phyloP scores from a whole-genome alignment of 2,797 vertebrate genomes.

The Pangasius macronema region DNA sequence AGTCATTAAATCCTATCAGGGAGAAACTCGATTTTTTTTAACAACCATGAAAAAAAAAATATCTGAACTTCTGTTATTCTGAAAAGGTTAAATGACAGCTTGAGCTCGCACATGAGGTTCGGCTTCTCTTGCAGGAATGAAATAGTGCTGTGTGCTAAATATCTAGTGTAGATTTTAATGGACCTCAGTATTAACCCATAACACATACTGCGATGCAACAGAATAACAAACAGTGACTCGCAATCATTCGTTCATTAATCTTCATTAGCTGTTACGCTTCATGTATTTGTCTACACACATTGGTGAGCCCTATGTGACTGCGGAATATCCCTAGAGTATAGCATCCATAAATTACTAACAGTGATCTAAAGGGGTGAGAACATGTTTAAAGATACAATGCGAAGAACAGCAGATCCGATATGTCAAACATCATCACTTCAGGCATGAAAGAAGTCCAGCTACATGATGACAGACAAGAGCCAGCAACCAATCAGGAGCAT shows the following conservation, averaged over 20 bases:
- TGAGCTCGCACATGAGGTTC: not conserved
- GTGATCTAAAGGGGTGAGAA: not conserved
- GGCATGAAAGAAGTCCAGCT: not conserved
- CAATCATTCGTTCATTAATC: slow-evolving; percentile 8
- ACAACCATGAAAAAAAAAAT: not conserved
- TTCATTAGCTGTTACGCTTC: not conserved
- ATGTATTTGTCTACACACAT: not conserved
- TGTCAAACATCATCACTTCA: not conserved
- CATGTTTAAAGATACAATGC: not conserved
- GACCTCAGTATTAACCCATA: not conserved
- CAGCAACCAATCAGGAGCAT: not conserved
- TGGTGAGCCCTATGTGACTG: not conserved
- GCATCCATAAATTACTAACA: not conserved
- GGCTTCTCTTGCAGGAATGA: not conserved
- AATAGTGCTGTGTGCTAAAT: not conserved
- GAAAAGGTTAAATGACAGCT: not conserved
- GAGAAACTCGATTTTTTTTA: not conserved
- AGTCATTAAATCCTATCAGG: not conserved
- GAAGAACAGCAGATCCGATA: not conserved
- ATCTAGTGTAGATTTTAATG: not conserved
- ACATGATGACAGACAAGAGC: not conserved
- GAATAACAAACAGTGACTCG: not conserved
- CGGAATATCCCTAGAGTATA: not conserved
- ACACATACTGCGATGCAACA: not conserved
- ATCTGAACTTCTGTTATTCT: not conserved